Evolutionary conservation across 2,888 invertebrate genomes (phyloP).

Genomic region (Drosophila neotestacea): DNA sequence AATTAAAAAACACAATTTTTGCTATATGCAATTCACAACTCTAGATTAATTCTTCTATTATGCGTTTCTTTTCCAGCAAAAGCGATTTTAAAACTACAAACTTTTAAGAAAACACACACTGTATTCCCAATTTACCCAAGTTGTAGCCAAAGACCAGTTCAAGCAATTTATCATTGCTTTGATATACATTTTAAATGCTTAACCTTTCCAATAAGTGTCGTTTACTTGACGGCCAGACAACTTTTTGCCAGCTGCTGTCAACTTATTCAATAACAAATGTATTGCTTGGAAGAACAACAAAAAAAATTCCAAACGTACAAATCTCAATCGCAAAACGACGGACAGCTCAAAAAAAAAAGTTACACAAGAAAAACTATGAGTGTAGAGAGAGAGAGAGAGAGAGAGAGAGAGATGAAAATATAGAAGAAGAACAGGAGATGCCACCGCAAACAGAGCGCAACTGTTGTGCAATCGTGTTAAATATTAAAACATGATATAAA

Average conservation of each 20-base stretch:
- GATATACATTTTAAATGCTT: constrained; percentile 9
- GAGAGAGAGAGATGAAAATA: neutral
- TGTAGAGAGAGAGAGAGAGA: neutral
- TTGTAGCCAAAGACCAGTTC: neutral
- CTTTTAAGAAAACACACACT: too few relatives aligned
- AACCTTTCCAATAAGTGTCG: constrained; percentile 46
- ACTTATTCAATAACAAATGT: constrained; percentile 69
- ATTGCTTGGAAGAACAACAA: constrained; percentile 29
- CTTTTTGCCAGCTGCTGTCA: too few relatives aligned
- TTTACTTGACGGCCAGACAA: constrained; percentile 49
- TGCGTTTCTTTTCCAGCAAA: too few relatives aligned
- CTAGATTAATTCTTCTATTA: too few relatives aligned
- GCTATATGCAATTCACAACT: too few relatives aligned
- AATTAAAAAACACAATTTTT: too few relatives aligned
- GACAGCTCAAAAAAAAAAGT: constrained; percentile 28
- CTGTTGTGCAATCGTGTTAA: constrained; percentile 76
- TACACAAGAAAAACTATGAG: constrained; percentile 23
- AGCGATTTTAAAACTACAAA: too few relatives aligned
- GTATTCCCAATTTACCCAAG: too few relatives aligned
- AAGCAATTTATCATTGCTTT: constrained; percentile 6
- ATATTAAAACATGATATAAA: constrained; percentile 82
- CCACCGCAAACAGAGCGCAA: constrained; percentile 47
- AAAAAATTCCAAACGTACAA: too few relatives aligned
- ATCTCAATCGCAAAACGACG: constrained; percentile 32
- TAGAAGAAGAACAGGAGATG: neutral